Evolutionary conservation across 2,113 vertebrate species (phyloP).

Genomic region (Propithecus coquereli): DNA sequence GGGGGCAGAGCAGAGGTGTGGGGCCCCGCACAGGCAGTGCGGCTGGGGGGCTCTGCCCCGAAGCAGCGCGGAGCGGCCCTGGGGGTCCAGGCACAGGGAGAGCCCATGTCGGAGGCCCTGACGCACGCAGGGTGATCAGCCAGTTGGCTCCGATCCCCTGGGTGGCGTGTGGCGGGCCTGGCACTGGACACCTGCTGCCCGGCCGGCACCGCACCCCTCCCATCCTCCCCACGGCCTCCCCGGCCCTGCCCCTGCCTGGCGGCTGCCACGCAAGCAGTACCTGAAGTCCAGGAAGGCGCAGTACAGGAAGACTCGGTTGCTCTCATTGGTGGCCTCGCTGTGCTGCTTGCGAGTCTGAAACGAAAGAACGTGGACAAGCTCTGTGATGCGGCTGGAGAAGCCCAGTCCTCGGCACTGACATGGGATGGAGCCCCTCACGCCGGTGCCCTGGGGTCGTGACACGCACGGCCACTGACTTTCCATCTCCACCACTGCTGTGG

Average conservation of each 20-base stretch:
- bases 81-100: neutral
- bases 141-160: too few relatives aligned
- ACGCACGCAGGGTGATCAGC: neutral
- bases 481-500: neutral
- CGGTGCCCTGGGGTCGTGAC: fast-evolving
- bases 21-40: too few relatives aligned
- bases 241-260: fast-evolving
- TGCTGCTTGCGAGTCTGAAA: slow-evolving; percentile 88
- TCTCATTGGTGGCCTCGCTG: slow-evolving; percentile 84
- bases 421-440: fast-evolving
- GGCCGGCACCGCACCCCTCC: fast-evolving
- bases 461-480: fast-evolving
- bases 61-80: too few relatives aligned
- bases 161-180: fast-evolving
- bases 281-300: slow-evolving; percentile 97
- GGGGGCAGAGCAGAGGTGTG: neutral
- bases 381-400: neutral
- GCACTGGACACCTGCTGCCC: fast-evolving
- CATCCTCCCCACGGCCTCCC: fast-evolving
- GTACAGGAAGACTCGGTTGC: slow-evolving; percentile 90
- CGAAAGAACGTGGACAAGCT: neutral
- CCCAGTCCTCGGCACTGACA: fast-evolving
- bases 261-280: slow-evolving; percentile 68
- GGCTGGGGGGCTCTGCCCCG: too few relatives aligned
- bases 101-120: neutral